Conservation (phyloP, 2,113 vertebrate species). For the Rhizomys pruinosus region DNA sequence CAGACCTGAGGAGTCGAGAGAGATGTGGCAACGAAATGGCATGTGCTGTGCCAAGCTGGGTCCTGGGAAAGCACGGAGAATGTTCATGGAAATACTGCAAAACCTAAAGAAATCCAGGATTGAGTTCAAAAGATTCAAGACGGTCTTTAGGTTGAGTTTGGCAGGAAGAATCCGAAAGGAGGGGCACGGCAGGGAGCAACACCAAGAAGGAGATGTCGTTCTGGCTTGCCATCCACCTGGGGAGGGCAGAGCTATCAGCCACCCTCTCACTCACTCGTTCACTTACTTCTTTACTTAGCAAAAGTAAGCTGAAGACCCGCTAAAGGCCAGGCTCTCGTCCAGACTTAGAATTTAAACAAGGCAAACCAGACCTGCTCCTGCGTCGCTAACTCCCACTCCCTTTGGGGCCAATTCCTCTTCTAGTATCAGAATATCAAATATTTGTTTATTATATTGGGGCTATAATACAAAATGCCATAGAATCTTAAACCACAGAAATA, state of each 20-base stretch:
- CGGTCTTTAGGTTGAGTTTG: neutral
- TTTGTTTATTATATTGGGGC: neutral
- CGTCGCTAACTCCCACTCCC: neutral
- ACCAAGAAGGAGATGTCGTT: neutral
- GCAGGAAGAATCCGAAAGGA: neutral
- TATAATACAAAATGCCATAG: neutral
- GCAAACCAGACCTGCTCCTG: neutral
- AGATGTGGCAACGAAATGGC: neutral
- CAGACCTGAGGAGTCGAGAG: neutral
- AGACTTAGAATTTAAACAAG: neutral
- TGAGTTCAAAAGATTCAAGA: neutral
- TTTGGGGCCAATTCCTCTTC: neutral
- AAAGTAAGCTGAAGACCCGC: neutral
- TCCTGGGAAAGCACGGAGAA: neutral
- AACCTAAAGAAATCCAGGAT: slow-evolving; percentile 6
- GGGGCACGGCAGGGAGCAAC: neutral
- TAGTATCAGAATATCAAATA: neutral
- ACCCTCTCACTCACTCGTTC: too few relatives aligned
- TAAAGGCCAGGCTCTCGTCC: neutral
- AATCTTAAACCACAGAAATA: neutral
- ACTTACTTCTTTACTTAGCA: neutral
- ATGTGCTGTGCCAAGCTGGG: neutral
- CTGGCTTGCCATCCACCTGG: accelerated
- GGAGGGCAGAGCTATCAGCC: too few relatives aligned
- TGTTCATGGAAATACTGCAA: neutral